Conservation (phyloP, 2,797 vertebrate genomes). For the Anabas testudineus region DNA sequence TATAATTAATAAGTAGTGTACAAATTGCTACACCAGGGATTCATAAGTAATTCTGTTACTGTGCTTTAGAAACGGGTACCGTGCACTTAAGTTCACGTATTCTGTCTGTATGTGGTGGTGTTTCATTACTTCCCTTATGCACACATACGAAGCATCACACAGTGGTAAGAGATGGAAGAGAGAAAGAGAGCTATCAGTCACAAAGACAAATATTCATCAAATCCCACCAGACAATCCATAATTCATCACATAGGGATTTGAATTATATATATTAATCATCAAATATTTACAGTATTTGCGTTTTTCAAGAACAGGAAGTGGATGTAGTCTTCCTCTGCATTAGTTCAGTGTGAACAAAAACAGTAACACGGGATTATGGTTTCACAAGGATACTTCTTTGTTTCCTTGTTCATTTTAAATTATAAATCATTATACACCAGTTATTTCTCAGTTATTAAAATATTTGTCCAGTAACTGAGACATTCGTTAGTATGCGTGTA, state of each 20-base stretch:
- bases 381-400: slow-evolving; percentile 21
- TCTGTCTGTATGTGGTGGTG: slow-evolving; percentile 33
- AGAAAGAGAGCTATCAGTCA: slow-evolving; percentile 66
- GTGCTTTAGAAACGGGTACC: slow-evolving; percentile 7
- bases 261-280: slow-evolving; percentile 81
- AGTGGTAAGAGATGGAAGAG: slow-evolving; percentile 48
- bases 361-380: slow-evolving; percentile 39
- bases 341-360: slow-evolving; percentile 24
- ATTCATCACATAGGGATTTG: slow-evolving; percentile 77
- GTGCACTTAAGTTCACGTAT: slow-evolving; percentile 35
- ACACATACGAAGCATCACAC: slow-evolving; percentile 22
- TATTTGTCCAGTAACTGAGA: neutral
- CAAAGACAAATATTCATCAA: slow-evolving; percentile 82
- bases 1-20: slow-evolving; percentile 23
- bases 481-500: neutral
- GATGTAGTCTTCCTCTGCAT: slow-evolving; percentile 57
- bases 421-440: neutral
- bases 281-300: slow-evolving; percentile 83
- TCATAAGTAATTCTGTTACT: slow-evolving; percentile 19
- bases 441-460: neutral
- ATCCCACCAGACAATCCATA: slow-evolving; percentile 76
- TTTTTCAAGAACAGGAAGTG: slow-evolving; percentile 64
- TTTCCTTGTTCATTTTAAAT: slow-evolving; percentile 8
- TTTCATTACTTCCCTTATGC: slow-evolving; percentile 19
- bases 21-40: slow-evolving; percentile 40